Base-by-base conservation (phyloP, 2,888 invertebrate genomes). In the Epirrhoe tristata region DNA sequence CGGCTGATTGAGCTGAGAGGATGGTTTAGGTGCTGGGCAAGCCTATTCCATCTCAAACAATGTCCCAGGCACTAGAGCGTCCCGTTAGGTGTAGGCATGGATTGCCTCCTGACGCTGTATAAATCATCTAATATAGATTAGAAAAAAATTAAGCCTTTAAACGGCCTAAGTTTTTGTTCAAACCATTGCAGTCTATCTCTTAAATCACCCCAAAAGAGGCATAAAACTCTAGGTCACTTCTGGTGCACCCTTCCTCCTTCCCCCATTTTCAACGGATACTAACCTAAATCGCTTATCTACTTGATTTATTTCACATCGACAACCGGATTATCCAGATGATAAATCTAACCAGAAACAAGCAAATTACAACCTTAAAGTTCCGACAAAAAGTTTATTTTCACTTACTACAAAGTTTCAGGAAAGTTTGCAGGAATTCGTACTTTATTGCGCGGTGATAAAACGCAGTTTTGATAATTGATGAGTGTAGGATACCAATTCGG, bases 401-500 rank as follows among this genome's bases (percentile, higher is more conserved):
- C n/a, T 46, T 39, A 24, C 39, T 12, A 52, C 12, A 4, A 1
- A 1, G 0, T 53, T 56, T 16, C n/a, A 1, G 5, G 50, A 56
- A 66, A 55, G 16, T 54, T 63, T 53, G 36, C 39, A 34, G 52
- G 16, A 73, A 58, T 73, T 57, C 67, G 61, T 32, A 16, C 59
- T 60, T 62, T 66, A 60, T 54, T 43, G 1, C 0, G 6, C 2
- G 17, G 36, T 31, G 43, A 50, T 58, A 74, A 51, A 66, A 56
- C 36, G 46, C 53, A 51, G 58, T 69, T 59, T 67, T 34, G 46
- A 66, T 66, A 58, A 67, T 58, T 57, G 34, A 36, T 39, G 36
- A 77, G 78, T 79, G 81, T 82, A 82, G 78, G 76, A 78, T 80
- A 81, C 82, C 77, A 82, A 78, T 43, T 32, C 51, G 83, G 82